phyloP scores from a whole-genome alignment of 2,797 vertebrate species.

The Neopelma chrysocephalum region DNA sequence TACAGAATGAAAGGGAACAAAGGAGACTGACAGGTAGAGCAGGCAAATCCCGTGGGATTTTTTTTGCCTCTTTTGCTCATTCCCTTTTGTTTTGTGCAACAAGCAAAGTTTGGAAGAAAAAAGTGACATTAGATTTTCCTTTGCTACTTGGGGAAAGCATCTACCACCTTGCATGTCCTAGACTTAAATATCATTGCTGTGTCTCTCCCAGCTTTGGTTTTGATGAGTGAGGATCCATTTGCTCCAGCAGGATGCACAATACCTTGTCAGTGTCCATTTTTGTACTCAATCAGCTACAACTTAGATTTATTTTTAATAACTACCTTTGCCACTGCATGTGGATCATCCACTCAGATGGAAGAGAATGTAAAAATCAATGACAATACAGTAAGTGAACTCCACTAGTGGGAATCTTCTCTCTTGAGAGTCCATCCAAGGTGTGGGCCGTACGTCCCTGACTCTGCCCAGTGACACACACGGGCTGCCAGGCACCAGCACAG shows the following conservation, averaged over 20 bases:
- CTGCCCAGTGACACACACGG: rapidly evolving
- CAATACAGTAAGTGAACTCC: conserved; percentile 73
- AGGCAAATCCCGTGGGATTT: background rate
- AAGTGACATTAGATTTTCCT: background rate
- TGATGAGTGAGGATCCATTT: background rate
- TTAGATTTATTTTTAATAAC: conserved; percentile 64
- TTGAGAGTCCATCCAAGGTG: background rate
- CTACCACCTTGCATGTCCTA: background rate
- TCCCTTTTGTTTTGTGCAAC: background rate
- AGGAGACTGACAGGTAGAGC: background rate
- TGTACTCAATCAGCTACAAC: conserved; percentile 44
- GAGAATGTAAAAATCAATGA: conserved; percentile 75
- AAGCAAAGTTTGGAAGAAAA: background rate
- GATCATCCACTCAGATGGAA: conserved; percentile 65
- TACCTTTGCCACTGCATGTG: conserved; percentile 67
- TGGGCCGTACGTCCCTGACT: background rate
- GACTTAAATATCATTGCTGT: background rate
- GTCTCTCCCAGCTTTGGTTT: background rate
- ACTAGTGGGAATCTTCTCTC: conserved; percentile 60
- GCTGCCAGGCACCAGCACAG: background rate
- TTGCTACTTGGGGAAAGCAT: background rate
- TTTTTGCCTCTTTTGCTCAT: background rate
- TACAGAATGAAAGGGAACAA: background rate
- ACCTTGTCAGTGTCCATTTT: background rate
- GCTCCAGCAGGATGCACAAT: background rate